A percentile compares a stretch with the other conserved stretches of the same genome.
These are phyloP conservation scores for Anastatus disparis DNA, from an alignment of 1,140 invertebrate species.

Conservation along the genomic window DNA sequence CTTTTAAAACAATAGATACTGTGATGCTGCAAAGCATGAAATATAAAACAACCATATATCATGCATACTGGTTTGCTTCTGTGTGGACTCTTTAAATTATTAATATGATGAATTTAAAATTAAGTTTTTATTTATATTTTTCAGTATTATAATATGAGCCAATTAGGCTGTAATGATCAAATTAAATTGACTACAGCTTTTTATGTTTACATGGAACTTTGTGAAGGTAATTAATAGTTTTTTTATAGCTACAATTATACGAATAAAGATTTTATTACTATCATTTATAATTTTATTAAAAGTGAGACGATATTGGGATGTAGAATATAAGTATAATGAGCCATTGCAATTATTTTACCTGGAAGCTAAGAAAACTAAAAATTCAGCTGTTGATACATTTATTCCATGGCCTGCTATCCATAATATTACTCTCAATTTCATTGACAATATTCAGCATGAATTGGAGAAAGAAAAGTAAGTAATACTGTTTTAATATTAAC, in stretches of 20 bases:
- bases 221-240: constrained; percentile 56
- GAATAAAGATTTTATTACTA: constrained; percentile 23
- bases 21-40: too few species aligned
- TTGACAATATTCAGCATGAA: constrained; percentile 56
- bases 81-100: constrained; percentile 3
- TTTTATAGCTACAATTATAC: constrained; percentile 17
- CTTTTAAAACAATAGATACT: too few species aligned
- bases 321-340: constrained; percentile 59
- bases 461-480: constrained; percentile 45
- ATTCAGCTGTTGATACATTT: constrained; percentile 54
- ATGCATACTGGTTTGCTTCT: neutral
- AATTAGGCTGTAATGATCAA: constrained; percentile 62
- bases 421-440: constrained; percentile 55
- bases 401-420: constrained; percentile 54
- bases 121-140: constrained; percentile 48
- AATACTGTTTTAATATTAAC: neutral
- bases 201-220: constrained; percentile 63
- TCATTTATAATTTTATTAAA: constrained; percentile 15
- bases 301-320: constrained; percentile 57
- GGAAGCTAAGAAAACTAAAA: constrained; percentile 52
- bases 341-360: constrained; percentile 58
- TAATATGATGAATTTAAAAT: constrained; percentile 20
- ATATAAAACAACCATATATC: too few species aligned
- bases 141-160: constrained; percentile 61
- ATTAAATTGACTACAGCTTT: constrained; percentile 60